A percentile compares a stretch with the other conserved stretches of the same genome.
Evolutionary conservation across 2,113 vertebrate genomes (phyloP).

Genomic region (Cyanoramphus novaezelandiae): DNA sequence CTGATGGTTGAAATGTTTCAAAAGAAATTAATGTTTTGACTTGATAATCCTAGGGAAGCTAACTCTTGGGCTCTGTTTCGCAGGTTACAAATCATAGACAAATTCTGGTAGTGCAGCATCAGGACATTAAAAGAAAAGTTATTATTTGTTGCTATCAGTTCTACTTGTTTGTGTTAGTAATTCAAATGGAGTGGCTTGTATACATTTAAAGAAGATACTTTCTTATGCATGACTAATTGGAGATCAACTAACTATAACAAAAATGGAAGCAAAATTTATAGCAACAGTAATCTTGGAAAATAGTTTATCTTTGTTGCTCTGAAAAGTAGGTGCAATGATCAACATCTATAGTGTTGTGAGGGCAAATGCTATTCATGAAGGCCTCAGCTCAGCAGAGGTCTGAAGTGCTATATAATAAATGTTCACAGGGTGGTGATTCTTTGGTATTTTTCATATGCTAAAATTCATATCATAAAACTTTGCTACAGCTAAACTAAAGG

Average conservation of each 20-base stretch:
- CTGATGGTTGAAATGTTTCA: conserved; percentile 2
- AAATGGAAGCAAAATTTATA: background rate
- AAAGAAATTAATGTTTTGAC: background rate
- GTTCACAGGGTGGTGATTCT: background rate
- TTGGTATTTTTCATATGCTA: background rate
- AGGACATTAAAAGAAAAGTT: background rate
- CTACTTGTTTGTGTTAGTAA: background rate
- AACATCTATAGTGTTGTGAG: background rate
- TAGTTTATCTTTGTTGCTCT: background rate
- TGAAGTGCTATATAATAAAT: background rate
- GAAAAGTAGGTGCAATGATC: background rate
- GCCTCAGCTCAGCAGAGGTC: background rate
- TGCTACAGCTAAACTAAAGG: background rate
- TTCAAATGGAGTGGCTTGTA: background rate
- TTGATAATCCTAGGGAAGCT: background rate
- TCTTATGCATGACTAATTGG: background rate
- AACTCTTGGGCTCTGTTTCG: background rate
- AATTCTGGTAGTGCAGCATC: background rate
- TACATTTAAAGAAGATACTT: background rate
- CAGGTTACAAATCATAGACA: background rate
- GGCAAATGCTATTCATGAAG: background rate
- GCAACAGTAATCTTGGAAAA: background rate
- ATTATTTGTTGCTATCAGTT: background rate
- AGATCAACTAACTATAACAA: background rate
- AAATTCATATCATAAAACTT: background rate